These are phyloP conservation scores for Epizoanthus rinbou DNA, from an alignment of 92 coral and sea anemone species.

Conservation along the genomic window DNA sequence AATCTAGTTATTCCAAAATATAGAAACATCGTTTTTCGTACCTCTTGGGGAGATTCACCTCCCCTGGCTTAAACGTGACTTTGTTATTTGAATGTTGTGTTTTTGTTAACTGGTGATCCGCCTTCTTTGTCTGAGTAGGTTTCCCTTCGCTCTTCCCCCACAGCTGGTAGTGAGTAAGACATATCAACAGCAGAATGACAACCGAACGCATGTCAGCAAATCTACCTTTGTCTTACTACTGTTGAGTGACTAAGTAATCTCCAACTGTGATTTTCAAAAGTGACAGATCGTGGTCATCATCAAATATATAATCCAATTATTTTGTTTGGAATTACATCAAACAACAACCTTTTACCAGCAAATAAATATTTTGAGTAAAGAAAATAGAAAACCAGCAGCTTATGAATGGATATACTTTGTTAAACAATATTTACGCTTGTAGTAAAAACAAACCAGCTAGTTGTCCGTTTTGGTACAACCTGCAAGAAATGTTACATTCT, in stretches of 20 bases:
- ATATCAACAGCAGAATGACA: background rate
- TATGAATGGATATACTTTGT: no score
- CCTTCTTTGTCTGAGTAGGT: background rate
- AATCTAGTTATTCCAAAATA: no score
- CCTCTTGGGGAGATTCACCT: background rate
- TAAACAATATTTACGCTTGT: background rate
- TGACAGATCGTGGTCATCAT: background rate
- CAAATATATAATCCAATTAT: constrained; percentile 7
- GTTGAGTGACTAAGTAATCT: background rate
- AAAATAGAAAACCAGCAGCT: constrained; percentile 10
- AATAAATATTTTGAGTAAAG: background rate
- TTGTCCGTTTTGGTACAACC: background rate
- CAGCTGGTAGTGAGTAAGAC: background rate
- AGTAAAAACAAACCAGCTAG: background rate
- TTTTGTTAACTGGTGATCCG: background rate
- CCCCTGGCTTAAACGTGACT: background rate
- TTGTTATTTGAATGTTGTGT: constrained; percentile 5
- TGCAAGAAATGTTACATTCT: background rate
- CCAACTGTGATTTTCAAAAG: background rate
- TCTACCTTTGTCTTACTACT: background rate
- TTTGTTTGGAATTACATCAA: constrained; percentile 34
- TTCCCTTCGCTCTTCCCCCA: background rate
- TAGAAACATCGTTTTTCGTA: background rate
- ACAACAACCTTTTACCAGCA: constrained; percentile 29
- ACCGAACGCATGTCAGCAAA: background rate